A percentile compares a stretch with the other conserved stretches of the same genome.
These are phyloP conservation scores for Sarcophaga carnaria DNA, from an alignment of 2,888 invertebrate species.

Conservation along the genomic window DNA sequence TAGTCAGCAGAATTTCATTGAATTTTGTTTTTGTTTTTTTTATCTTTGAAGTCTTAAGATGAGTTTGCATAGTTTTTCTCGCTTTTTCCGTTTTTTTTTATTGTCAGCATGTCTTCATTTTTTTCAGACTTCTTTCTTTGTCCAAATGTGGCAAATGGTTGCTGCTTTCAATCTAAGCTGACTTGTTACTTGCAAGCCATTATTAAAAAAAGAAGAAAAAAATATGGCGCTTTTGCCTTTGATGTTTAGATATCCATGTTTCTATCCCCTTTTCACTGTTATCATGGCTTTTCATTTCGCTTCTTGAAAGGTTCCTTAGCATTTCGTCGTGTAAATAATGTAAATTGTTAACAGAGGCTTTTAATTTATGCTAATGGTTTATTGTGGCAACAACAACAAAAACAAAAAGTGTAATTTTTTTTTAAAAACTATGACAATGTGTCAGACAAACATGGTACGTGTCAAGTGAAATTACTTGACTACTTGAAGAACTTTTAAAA, in stretches of 20 bases:
- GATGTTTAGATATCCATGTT: not conserved
- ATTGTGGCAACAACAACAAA: constrained; percentile 14
- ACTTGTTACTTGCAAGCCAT: constrained; percentile 5
- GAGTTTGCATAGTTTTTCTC: no score
- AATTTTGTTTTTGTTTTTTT: not conserved
- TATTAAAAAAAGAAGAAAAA: not conserved
- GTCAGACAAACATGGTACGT: no score
- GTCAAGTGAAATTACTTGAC: no score
- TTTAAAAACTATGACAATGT: no score
- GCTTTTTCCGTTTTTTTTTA: not conserved
- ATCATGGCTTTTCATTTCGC: not conserved
- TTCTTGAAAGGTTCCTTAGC: constrained; percentile 27
- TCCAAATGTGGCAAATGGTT: no score
- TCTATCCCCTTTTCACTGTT: constrained; percentile 23
- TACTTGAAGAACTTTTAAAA: no score
- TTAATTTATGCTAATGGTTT: constrained; percentile 59
- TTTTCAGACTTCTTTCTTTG: no score
- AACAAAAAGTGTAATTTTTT: no score
- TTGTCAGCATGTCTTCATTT: no score
- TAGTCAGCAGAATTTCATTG: constrained; percentile 33
- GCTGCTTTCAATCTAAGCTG: no score
- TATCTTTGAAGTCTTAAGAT: not conserved
- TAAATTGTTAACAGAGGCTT: constrained; percentile 17
- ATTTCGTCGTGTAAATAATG: constrained; percentile 47
- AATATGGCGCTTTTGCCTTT: not conserved